Conservation (phyloP, 2,888 invertebrate genomes). For the Epinotia bilunana region DNA sequence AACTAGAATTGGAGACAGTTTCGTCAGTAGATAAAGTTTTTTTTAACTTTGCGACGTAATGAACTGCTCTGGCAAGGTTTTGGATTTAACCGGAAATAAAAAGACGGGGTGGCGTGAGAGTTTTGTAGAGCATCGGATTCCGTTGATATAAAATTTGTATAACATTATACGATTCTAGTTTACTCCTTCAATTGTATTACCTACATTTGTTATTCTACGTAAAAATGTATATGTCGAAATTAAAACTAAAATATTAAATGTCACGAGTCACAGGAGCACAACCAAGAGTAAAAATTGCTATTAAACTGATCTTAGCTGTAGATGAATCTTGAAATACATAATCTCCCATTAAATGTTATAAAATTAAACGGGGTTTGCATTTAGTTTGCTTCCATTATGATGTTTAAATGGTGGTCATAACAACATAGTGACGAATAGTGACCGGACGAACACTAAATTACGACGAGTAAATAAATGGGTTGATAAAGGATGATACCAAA, state of each 20-base stretch:
- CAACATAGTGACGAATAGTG: neutral
- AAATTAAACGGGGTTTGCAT: too few relatives aligned
- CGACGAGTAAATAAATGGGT: too few relatives aligned
- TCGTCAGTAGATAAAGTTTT: slow-evolving; percentile 50
- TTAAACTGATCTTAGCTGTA: too few relatives aligned
- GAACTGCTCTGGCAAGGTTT: slow-evolving; percentile 56
- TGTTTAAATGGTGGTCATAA: neutral
- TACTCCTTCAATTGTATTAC: slow-evolving; percentile 6
- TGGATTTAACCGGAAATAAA: slow-evolving; percentile 36
- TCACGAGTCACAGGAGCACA: too few relatives aligned
- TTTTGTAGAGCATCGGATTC: neutral
- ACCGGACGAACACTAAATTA: too few relatives aligned
- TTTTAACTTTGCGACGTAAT: slow-evolving; percentile 58
- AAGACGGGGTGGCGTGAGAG: neutral
- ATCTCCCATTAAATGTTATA: too few relatives aligned
- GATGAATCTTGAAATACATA: too few relatives aligned
- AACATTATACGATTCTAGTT: slow-evolving; percentile 12
- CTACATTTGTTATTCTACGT: neutral
- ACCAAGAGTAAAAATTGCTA: too few relatives aligned
- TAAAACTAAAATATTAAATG: too few relatives aligned
- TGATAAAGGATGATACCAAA: too few relatives aligned
- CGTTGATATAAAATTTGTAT: slow-evolving; percentile 3
- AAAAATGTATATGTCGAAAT: neutral
- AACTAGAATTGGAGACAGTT: slow-evolving; percentile 54
- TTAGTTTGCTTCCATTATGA: too few relatives aligned